Evolutionary conservation across 2,113 vertebrate genomes (phyloP), one percentile per base, ranked within the genome.

Genomic region (Tragulus kanchil): DNA sequence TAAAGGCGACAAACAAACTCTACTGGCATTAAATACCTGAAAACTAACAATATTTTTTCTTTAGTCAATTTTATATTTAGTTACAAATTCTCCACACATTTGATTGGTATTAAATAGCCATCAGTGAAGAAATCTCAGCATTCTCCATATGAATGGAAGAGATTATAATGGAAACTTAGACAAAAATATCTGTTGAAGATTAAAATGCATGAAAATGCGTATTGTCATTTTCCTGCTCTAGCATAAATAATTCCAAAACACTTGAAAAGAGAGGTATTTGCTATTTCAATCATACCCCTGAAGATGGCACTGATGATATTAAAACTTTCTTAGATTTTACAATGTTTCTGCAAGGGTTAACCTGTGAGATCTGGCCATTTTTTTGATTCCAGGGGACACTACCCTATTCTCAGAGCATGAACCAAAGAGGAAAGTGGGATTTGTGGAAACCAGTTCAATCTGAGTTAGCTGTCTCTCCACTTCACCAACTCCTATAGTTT

Each of bases 301-400:
- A 95, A 97, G 93, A 61, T 96, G 91, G 83, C 91, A 97, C 56
- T 88, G n/a, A 90, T 73, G 65, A 89, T 61, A 94, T 58, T 96
- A 25, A 64, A 92, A 67, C 82, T 84, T 58, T 54, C 36, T 85
- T 64, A 12, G 1, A 16, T 62, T 82, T 6, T 48, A 5, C 12
- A 45, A 3, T 50, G 50, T 36, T 19, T 16, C 21, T 65, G 25
- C n/a, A 90, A 88, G 94, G 71, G 91, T 94, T 96, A 95, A 94
- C 90, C 48, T 15, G 2, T 87, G 85, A 71, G 21, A 42, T 59
- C 67, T 71, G 17, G 26, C 3, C 15, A 50, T 94, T 97, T 93
- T 25, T 92, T 71, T 62, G 69, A 88, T 89, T 75, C 11, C 36
- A 86, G 61, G 75, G 79, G 9, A 64, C 14, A 48, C 21, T 54